A percentile compares a stretch with the other conserved stretches of the same genome.
Evolutionary conservation across 2,888 invertebrate genomes (phyloP).

Genomic region (Melipona beecheii): DNA sequence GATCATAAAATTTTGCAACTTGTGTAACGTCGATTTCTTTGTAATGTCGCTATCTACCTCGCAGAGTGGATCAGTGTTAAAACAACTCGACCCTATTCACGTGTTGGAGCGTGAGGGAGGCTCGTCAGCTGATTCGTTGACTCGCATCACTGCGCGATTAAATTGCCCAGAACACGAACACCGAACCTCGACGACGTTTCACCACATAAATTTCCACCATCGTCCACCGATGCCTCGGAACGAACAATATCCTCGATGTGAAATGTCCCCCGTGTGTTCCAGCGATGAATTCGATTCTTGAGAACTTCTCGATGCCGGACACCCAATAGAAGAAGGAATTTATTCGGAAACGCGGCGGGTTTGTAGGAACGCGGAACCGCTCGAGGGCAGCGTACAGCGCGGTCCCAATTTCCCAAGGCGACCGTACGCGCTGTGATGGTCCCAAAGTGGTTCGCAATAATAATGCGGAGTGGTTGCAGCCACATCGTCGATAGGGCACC

Average conservation of each 20-base stretch:
- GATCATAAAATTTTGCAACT: too few relatives aligned
- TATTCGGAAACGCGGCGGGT: background rate
- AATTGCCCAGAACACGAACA: background rate
- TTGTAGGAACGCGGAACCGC: background rate
- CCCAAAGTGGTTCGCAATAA: constrained; percentile 58
- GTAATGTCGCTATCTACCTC: too few relatives aligned
- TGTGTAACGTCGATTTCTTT: too few relatives aligned
- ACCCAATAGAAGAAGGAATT: constrained; percentile 4
- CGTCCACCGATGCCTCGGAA: background rate
- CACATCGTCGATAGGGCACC: constrained; percentile 61
- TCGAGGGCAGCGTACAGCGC: constrained; percentile 28
- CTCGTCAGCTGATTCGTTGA: background rate
- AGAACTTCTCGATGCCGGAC: constrained; percentile 1
- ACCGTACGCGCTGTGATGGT: constrained; percentile 33
- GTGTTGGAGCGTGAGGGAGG: background rate
- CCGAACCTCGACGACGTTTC: background rate
- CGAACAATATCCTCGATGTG: background rate
- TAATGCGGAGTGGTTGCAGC: constrained; percentile 61
- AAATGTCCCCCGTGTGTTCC: background rate
- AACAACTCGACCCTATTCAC: too few relatives aligned
- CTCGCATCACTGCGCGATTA: background rate
- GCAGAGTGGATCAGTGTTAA: too few relatives aligned
- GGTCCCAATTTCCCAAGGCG: constrained; percentile 57
- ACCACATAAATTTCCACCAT: background rate
- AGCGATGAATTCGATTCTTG: background rate